Conservation (phyloP, 2,113 vertebrate species). For the Eulemur rufifrons region DNA sequence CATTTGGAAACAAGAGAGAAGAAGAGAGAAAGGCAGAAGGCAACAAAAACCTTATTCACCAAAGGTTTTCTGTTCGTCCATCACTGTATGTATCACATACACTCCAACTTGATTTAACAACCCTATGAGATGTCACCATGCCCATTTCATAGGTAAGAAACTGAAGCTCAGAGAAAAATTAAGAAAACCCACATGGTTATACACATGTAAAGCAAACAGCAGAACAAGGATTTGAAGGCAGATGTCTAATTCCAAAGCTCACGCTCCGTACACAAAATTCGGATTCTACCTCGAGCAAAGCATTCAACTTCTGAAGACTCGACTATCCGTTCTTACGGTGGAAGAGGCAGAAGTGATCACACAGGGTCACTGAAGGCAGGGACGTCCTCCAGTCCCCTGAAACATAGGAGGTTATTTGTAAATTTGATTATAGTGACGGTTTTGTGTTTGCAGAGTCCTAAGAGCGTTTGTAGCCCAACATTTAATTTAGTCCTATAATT, state of each 20-base stretch:
- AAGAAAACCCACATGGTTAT: neutral
- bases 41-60: neutral
- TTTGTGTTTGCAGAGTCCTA: neutral
- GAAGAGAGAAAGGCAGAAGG: neutral
- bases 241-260: neutral
- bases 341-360: neutral
- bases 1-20: neutral
- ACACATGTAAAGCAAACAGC: neutral
- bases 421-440: conserved; percentile 8
- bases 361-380: neutral
- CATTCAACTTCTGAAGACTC: neutral
- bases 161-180: neutral
- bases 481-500: neutral
- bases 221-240: neutral
- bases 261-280: neutral
- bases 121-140: neutral
- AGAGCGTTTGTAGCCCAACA: neutral
- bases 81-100: neutral
- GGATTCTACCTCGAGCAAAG: neutral
- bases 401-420: neutral
- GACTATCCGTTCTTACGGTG: neutral
- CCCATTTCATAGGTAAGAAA: neutral
- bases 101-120: neutral
- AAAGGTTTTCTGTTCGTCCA: neutral
- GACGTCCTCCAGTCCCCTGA: neutral